A percentile compares a stretch with the other conserved stretches of the same genome.
Conservation (phyloP, 2,797 vertebrate species). For the Gymnopithys bicolor region DNA sequence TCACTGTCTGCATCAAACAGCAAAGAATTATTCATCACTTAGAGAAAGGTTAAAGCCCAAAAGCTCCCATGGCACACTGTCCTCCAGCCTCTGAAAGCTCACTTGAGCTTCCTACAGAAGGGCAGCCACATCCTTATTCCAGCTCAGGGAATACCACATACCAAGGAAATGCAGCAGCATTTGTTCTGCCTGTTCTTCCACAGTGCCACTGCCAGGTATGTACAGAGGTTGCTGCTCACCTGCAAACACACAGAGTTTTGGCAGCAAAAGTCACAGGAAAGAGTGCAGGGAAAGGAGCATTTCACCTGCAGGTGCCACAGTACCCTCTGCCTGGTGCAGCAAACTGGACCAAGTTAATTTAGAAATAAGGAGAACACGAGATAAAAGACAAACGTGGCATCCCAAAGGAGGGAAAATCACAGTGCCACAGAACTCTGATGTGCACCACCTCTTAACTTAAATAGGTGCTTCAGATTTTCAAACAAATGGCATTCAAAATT, state of each 20-base stretch:
- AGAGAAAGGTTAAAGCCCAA: not conserved
- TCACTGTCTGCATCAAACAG: not conserved
- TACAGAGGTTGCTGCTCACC: not conserved
- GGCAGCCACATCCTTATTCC: not conserved
- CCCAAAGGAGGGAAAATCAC: not conserved
- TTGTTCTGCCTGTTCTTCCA: not conserved
- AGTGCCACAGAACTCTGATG: not conserved
- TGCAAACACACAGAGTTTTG: not conserved
- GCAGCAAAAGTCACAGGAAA: not conserved
- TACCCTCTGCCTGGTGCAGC: not conserved
- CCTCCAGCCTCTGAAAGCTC: not conserved
- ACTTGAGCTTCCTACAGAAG: not conserved
- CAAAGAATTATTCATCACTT: not conserved
- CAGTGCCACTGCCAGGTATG: not conserved
- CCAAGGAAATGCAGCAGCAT: not conserved
- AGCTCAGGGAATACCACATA: not conserved
- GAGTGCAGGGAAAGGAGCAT: not conserved
- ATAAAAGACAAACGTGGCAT: not conserved
- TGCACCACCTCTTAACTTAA: not conserved
- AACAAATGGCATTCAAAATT: not conserved
- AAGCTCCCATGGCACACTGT: not conserved
- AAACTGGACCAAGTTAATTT: not conserved
- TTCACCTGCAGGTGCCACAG: not conserved
- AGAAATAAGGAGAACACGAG: not conserved
- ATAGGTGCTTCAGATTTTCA: not conserved